phyloP scores from a whole-genome alignment of 2,113 vertebrate species.

The Leiothrix lutea region DNA sequence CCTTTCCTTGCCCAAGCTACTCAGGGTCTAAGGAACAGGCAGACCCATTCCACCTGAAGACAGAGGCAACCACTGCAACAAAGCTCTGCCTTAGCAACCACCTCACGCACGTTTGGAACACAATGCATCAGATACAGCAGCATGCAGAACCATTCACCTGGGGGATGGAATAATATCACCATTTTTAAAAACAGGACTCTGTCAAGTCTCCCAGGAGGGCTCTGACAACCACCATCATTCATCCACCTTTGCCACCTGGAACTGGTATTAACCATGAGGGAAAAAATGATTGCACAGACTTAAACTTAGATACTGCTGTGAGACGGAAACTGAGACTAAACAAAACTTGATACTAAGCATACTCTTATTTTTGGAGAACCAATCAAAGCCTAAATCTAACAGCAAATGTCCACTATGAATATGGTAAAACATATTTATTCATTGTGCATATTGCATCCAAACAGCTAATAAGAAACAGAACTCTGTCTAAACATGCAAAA shows the following conservation, averaged over 20 bases:
- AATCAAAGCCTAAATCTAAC: not conserved
- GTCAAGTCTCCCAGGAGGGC: slow-evolving; percentile 2
- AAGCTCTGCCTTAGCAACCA: slow-evolving; percentile 30
- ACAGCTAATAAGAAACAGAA: not conserved
- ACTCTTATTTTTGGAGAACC: not conserved
- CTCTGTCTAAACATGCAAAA: not conserved
- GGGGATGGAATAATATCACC: slow-evolving; percentile 26
- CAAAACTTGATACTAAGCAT: not conserved
- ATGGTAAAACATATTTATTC: not conserved
- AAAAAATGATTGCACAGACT: not conserved
- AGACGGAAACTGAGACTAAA: not conserved
- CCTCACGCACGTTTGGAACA: slow-evolving; percentile 14
- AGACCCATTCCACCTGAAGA: not conserved
- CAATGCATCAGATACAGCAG: not conserved
- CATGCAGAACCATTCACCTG: slow-evolving; percentile 22
- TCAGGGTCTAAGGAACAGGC: not conserved
- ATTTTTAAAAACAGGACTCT: slow-evolving; percentile 37
- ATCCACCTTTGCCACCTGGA: slow-evolving; percentile 21
- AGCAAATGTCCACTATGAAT: not conserved
- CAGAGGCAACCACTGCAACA: not conserved
- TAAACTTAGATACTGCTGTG: not conserved
- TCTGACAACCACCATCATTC: slow-evolving; percentile 37
- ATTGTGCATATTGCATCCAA: not conserved
- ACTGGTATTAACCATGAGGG: not conserved
- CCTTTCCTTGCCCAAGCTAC: not conserved